These are phyloP conservation scores for Disparrhopalites patrizii DNA, from an alignment of 2,888 invertebrate species.

Conservation along the genomic window DNA sequence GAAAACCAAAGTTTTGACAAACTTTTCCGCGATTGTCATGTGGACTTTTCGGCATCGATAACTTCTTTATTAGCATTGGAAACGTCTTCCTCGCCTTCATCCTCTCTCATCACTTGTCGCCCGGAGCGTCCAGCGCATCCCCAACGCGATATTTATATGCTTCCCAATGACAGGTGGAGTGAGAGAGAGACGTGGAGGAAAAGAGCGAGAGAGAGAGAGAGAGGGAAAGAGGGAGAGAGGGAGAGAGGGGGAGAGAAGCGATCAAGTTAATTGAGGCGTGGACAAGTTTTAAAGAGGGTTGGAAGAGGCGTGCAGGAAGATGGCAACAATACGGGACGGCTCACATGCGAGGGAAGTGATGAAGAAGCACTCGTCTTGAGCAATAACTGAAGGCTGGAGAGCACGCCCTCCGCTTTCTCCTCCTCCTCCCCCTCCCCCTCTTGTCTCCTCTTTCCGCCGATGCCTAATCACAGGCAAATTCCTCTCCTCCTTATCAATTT, in stretches of 20 bases:
- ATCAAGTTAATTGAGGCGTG: too few relatives aligned
- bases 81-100: constrained; percentile 1
- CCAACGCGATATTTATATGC: too few relatives aligned
- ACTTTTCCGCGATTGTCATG: constrained; percentile 1
- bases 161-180: constrained; percentile 9
- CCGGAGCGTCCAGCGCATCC: neutral
- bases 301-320: too few relatives aligned
- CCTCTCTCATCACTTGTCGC: neutral
- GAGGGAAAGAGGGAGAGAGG: neutral
- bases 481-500: neutral
- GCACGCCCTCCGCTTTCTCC: too few relatives aligned
- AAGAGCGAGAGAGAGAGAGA: neutral
- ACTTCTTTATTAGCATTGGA: neutral
- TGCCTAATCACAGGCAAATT: neutral
- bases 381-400: too few relatives aligned
- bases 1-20: constrained; percentile 3
- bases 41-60: constrained; percentile 3
- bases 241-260: too few relatives aligned
- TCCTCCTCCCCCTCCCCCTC: constrained; percentile 12
- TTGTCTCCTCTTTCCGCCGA: constrained; percentile 19
- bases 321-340: too few relatives aligned
- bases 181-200: too few relatives aligned
- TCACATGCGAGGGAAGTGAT: too few relatives aligned
- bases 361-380: too few relatives aligned
- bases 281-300: neutral